These are phyloP conservation scores for Amorpha juglandis DNA, from an alignment of 2,888 invertebrate species.

Conservation along the genomic window DNA sequence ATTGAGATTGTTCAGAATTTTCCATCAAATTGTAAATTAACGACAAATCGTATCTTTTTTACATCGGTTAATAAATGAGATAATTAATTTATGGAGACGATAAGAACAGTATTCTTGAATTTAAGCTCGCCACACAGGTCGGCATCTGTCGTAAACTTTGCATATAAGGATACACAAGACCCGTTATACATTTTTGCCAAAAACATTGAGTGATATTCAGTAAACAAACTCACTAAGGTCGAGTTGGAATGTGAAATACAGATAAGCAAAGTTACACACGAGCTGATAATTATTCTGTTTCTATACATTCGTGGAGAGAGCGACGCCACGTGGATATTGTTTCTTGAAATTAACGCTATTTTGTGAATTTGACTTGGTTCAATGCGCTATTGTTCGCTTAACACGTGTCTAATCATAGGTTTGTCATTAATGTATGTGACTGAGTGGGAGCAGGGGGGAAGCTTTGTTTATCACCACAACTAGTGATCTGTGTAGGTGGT, in stretches of 20 bases:
- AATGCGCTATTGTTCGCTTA: background rate
- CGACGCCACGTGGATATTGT: background rate
- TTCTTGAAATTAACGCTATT: background rate
- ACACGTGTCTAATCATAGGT: background rate
- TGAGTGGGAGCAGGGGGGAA: too few species aligned
- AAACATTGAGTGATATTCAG: slow-evolving; percentile 25
- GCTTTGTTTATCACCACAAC: background rate
- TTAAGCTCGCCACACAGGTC: slow-evolving; percentile 9
- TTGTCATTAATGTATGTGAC: background rate
- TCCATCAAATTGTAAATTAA: slow-evolving; percentile 1
- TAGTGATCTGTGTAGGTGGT: background rate
- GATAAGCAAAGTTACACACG: background rate
- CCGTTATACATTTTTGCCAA: slow-evolving; percentile 27
- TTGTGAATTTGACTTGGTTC: background rate
- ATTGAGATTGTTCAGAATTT: background rate
- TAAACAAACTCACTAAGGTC: slow-evolving; percentile 6
- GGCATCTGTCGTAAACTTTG: background rate
- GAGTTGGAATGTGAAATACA: slow-evolving; percentile 11
- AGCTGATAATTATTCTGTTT: slow-evolving; percentile 8
- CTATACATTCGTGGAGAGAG: slow-evolving; percentile 3
- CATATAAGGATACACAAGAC: slow-evolving; percentile 20
- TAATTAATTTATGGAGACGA: background rate
- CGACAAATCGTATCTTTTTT: background rate
- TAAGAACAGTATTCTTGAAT: slow-evolving; percentile 1
- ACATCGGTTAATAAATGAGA: background rate